Evolutionary conservation across 2,797 vertebrate genomes (phyloP).

Genomic region (Acanthurus tractus): DNA sequence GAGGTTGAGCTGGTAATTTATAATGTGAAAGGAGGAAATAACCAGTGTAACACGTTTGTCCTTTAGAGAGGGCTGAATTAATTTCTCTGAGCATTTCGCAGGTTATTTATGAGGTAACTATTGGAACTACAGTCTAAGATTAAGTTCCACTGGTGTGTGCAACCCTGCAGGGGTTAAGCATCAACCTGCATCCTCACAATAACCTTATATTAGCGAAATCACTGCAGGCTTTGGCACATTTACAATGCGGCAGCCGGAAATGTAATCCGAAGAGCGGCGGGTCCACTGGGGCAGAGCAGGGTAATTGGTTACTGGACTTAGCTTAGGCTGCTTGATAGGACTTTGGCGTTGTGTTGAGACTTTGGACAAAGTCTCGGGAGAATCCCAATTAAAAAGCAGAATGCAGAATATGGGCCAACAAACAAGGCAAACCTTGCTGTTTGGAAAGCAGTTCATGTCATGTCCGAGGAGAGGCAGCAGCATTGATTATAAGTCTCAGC

Average conservation of each 20-base stretch:
- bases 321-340: constrained; percentile 73
- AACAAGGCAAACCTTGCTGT: constrained; percentile 67
- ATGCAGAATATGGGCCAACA: constrained; percentile 75
- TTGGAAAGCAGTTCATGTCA: constrained; percentile 64
- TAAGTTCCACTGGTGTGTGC: constrained; percentile 30
- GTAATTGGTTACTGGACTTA: constrained; percentile 85
- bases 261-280: constrained; percentile 69
- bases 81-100: constrained; percentile 28
- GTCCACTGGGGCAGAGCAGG: constrained; percentile 69
- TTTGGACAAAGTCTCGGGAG: constrained; percentile 76
- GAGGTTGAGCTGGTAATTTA: neutral
- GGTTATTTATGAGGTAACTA: constrained; percentile 24
- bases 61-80: neutral
- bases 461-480: constrained; percentile 42
- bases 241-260: constrained; percentile 79
- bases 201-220: constrained; percentile 68
- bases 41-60: neutral
- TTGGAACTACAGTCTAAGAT: constrained; percentile 17
- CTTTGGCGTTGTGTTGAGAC: constrained; percentile 74
- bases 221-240: constrained; percentile 70
- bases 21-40: constrained; percentile 8
- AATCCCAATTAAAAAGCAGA: constrained; percentile 85
- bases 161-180: constrained; percentile 44
- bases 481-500: constrained; percentile 41
- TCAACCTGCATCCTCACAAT: constrained; percentile 64